phyloP scores from a whole-genome alignment of 92 coral and sea anemone genomes.

The Virgularia gustaviana region DNA sequence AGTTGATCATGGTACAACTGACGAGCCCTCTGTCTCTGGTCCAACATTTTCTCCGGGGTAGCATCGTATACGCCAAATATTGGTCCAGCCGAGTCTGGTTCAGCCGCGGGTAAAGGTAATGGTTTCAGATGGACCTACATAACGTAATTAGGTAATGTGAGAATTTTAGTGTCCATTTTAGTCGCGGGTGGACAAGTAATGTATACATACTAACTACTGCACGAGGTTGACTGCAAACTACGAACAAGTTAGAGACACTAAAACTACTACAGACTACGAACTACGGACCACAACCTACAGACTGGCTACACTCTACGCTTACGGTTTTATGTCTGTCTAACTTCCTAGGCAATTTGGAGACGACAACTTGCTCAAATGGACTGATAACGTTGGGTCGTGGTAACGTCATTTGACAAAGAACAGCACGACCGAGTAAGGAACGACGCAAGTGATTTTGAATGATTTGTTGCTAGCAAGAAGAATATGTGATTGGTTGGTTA shows the following conservation, averaged over 20 bases:
- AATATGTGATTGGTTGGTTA: neutral
- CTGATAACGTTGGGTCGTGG: conserved; percentile 67
- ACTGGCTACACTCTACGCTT: no score
- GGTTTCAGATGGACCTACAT: conserved; percentile 96
- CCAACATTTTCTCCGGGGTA: conserved; percentile 80
- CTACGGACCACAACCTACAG: no score
- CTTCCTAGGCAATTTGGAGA: conserved; percentile 11
- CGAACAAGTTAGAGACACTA: no score
- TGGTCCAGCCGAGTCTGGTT: conserved; percentile 91
- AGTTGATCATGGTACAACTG: conserved; percentile 84
- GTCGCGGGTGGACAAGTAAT: no score
- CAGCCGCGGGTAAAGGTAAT: conserved; percentile 91
- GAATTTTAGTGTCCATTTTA: no score
- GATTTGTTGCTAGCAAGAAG: neutral
- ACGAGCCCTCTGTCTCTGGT: conserved; percentile 72
- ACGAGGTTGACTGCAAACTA: no score
- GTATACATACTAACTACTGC: no score
- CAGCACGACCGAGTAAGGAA: conserved; percentile 7
- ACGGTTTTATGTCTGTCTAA: conserved; percentile 21
- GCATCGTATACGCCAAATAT: conserved; percentile 87
- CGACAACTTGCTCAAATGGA: conserved; percentile 48
- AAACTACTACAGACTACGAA: no score
- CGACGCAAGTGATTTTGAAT: conserved; percentile 9
- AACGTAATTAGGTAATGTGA: no score
- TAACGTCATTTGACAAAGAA: conserved; percentile 26